Evolutionary conservation across 2,888 invertebrate species (phyloP).

Genomic region (Aphrophora alni): DNA sequence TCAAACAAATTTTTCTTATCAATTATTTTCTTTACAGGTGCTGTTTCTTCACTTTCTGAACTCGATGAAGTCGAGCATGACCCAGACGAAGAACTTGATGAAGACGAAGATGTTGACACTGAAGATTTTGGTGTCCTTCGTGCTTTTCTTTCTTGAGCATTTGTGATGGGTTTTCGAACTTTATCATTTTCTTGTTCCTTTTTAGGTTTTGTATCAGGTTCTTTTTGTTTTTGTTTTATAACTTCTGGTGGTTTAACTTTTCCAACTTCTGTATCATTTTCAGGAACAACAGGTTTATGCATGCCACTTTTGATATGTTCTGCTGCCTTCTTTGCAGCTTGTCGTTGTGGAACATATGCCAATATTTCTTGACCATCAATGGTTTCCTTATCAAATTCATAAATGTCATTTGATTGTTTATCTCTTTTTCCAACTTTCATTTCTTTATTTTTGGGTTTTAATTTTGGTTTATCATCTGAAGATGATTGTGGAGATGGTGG

Average conservation of each 20-base stretch:
- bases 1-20: conserved; percentile 49
- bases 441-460: conserved; percentile 36
- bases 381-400: conserved; percentile 68
- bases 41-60: conserved; percentile 52
- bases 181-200: conserved; percentile 56
- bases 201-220: conserved; percentile 46
- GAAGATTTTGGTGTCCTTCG: conserved; percentile 49
- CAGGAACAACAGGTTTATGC: conserved; percentile 57
- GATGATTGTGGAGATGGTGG: not conserved
- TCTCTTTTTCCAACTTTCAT: conserved; percentile 50
- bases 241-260: conserved; percentile 38
- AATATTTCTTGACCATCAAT: conserved; percentile 60
- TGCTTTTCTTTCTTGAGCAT: conserved; percentile 49
- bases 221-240: conserved; percentile 41
- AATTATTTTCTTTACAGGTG: conserved; percentile 42
- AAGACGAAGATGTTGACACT: conserved; percentile 60
- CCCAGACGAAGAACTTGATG: conserved; percentile 60
- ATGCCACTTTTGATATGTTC: conserved; percentile 86
- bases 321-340: conserved; percentile 90
- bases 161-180: conserved; percentile 52
- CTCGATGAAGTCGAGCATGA: conserved; percentile 61
- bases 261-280: conserved; percentile 57
- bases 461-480: conserved; percentile 31
- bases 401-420: conserved; percentile 58
- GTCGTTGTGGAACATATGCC: conserved; percentile 86